Evolutionary conservation across 2,888 invertebrate species (phyloP).

Genomic region (Tineola bisselliella): DNA sequence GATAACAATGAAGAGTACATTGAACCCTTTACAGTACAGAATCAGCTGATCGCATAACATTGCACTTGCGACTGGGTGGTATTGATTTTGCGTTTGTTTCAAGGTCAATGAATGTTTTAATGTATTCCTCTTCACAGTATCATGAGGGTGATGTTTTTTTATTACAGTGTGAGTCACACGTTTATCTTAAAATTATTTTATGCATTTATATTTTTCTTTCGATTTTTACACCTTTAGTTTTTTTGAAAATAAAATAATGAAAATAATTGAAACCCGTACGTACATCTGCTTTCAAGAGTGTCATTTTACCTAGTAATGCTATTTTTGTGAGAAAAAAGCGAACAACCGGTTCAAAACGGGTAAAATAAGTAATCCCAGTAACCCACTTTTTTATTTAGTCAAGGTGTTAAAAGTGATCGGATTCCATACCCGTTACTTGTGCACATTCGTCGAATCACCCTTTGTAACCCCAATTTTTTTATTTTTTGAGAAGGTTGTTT

Average conservation of each 20-base stretch:
- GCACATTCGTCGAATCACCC: conserved; percentile 20
- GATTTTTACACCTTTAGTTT: too few species aligned
- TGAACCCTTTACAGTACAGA: conserved; percentile 49
- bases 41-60: conserved; percentile 61
- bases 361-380: conserved; percentile 35
- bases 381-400: conserved; percentile 64
- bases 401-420: conserved; percentile 61
- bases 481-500: background rate
- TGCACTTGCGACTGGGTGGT: conserved; percentile 51
- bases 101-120: conserved; percentile 35
- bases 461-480: background rate
- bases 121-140: background rate
- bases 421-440: conserved; percentile 46
- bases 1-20: conserved; percentile 56
- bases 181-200: too few species aligned
- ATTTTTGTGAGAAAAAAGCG: background rate
- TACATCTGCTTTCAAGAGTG: background rate
- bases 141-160: too few species aligned
- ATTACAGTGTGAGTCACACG: too few species aligned
- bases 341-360: conserved; percentile 5
- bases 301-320: background rate
- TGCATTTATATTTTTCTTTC: too few species aligned
- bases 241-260: too few species aligned
- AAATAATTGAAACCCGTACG: background rate
- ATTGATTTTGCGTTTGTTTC: conserved; percentile 53